Base-by-base conservation (phyloP, 64 coral and sea anemone species). In the Acropora tenuis region DNA sequence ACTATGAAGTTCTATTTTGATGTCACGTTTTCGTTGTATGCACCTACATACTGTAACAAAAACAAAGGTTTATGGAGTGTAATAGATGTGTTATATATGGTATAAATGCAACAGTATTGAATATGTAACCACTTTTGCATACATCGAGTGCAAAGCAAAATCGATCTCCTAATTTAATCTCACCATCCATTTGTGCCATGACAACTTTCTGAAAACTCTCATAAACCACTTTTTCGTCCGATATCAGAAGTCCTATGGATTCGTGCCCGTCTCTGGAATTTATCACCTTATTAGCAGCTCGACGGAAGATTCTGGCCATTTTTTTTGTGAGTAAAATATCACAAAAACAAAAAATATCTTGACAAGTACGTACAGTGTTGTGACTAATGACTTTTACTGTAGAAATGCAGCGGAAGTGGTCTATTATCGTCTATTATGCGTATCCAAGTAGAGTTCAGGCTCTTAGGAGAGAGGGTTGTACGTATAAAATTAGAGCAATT, bases 191-290 rank as follows among this genome's bases (percentile, higher is more conserved):
- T 88, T 87, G 80, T 4, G 95, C 78, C 18, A 75, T 52, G 43
- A 83, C 73, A 5, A 90, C 47, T 78, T 97, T 97, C 59, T 91
- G 83, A 45, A 97, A 91, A 69, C 78, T 93, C 20, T 97, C 92
- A 42, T 69, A 94, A 3, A 94, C 88, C 4, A 94, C 41, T 77
- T 97, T 97, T 65, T 97, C 88, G 88, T 97, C 92, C 53, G 94
- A 97, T 90, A 97, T 94, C 43, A 97, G 87, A 45, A 97, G 48
- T 17, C 92, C 92, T 50, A 97, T 91, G 15, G 93, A 89, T 11
- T 78, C 71, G 20, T 97, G 95, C 1, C 83, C 78, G 49, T 86
- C 95, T 67, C 90, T 85, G 30, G 95, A 92, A 60, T 91, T 97
- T 18, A 88, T 90, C 59, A 90, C 90, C 69, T 83, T 84, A 50